Evolutionary conservation across 2,113 vertebrate species (phyloP).

Genomic region (Megaptera novaeangliae): DNA sequence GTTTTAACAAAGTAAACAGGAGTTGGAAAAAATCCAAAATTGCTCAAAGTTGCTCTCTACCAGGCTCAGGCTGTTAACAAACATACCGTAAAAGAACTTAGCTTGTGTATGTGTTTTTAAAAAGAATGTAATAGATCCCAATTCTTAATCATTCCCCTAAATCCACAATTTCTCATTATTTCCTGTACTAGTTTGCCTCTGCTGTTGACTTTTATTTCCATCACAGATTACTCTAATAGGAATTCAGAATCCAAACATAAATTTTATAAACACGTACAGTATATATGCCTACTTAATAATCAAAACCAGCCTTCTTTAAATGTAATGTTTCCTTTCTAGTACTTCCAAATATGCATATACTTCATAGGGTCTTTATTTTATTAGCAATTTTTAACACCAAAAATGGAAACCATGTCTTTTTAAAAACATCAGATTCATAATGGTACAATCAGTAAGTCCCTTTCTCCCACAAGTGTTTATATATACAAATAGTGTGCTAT

Average conservation of each 20-base stretch:
- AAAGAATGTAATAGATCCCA: slow-evolving; percentile 52
- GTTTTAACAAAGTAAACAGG: slow-evolving; percentile 58
- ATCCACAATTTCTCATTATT: slow-evolving; percentile 66
- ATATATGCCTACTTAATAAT: slow-evolving; percentile 57
- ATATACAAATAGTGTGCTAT: neutral
- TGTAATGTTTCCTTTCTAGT: slow-evolving; percentile 57
- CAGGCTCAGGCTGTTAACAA: slow-evolving; percentile 71
- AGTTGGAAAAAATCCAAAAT: slow-evolving; percentile 68
- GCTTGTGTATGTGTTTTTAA: slow-evolving; percentile 56
- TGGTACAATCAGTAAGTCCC: neutral
- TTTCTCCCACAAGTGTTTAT: slow-evolving; percentile 21
- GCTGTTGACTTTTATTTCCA: slow-evolving; percentile 77
- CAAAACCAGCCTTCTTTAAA: slow-evolving; percentile 73
- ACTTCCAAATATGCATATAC: slow-evolving; percentile 35
- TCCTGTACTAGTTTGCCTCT: slow-evolving; percentile 66
- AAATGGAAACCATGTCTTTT: neutral
- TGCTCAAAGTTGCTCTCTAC: slow-evolving; percentile 65
- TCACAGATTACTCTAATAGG: slow-evolving; percentile 76
- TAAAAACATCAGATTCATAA: neutral
- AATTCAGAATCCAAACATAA: slow-evolving; percentile 73
- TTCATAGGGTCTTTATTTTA: slow-evolving; percentile 30
- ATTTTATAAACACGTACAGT: slow-evolving; percentile 74
- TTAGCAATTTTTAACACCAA: slow-evolving; percentile 11
- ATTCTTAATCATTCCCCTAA: slow-evolving; percentile 64
- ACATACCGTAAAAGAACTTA: slow-evolving; percentile 71